phyloP scores from a whole-genome alignment of 1,140 invertebrate genomes.

The Thereuonema tuberculata region DNA sequence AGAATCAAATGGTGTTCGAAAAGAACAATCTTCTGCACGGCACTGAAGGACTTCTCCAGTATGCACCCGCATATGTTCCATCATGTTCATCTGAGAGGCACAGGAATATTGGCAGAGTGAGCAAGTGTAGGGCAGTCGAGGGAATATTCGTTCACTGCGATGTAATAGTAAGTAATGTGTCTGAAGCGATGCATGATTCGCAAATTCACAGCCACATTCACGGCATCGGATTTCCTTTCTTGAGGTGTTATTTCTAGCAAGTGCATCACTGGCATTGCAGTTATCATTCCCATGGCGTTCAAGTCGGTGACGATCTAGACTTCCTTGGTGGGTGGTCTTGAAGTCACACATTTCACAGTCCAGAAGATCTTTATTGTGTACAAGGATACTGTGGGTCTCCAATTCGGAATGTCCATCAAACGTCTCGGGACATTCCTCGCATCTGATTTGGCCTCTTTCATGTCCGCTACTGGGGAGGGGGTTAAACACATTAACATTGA shows the following conservation, averaged over 20 bases:
- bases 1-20: conserved; percentile 26
- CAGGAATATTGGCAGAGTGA: conserved; percentile 31
- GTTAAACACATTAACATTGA: too few relatives aligned
- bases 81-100: conserved; percentile 33
- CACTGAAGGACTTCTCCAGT: conserved; percentile 28
- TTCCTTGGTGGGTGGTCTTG: conserved; percentile 20
- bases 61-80: conserved; percentile 36
- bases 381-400: conserved; percentile 27
- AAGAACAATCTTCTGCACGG: conserved; percentile 25
- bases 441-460: conserved; percentile 21
- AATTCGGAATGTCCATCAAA: conserved; percentile 27
- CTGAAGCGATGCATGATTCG: conserved; percentile 36
- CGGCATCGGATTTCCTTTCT: conserved; percentile 31
- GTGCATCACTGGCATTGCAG: background rate
- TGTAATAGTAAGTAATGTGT: conserved; percentile 34
- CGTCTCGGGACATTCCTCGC: conserved; percentile 26
- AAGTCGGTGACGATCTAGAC: conserved; percentile 16
- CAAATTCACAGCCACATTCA: conserved; percentile 38
- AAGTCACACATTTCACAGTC: conserved; percentile 30
- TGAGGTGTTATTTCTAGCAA: background rate
- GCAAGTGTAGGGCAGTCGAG: conserved; percentile 29
- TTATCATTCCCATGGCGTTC: conserved; percentile 11
- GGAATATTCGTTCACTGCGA: conserved; percentile 21
- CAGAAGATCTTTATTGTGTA: conserved; percentile 26
- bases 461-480: conserved; percentile 19